Evolutionary conservation across 1,140 invertebrate species (phyloP).

Genomic region (Bombus ignitus): DNA sequence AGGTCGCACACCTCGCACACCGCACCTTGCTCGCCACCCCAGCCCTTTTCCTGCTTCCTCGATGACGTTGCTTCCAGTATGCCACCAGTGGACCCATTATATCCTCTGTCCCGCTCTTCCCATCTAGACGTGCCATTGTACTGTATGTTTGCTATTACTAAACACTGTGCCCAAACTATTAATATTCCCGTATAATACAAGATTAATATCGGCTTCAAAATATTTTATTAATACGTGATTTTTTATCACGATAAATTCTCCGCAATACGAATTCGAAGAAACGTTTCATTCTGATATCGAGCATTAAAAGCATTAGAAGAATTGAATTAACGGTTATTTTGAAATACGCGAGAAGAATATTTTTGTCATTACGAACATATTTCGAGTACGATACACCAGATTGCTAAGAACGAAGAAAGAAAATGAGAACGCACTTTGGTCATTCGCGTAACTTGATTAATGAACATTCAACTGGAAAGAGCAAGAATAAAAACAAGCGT

Average conservation of each 20-base stretch:
- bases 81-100: conserved; percentile 14
- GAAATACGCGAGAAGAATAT: not conserved
- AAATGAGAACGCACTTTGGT: conserved; percentile 14
- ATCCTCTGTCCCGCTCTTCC: not conserved
- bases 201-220: not conserved
- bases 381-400: not conserved
- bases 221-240: not conserved
- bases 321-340: not conserved
- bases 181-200: too few relatives aligned
- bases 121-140: not conserved
- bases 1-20: conserved; percentile 7
- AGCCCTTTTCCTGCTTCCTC: conserved; percentile 23
- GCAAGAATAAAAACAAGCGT: conserved; percentile 37
- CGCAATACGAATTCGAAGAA: not conserved
- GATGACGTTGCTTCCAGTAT: not conserved
- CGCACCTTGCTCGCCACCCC: not conserved
- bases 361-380: not conserved
- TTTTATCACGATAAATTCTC: not conserved
- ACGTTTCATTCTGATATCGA: too few relatives aligned
- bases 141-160: not conserved
- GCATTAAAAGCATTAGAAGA: not conserved
- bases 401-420: not conserved
- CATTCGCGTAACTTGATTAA: conserved; percentile 58
- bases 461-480: conserved; percentile 14
- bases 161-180: not conserved